Evolutionary conservation across 2,113 vertebrate species (phyloP).

Genomic region (Odontesthes bonariensis): DNA sequence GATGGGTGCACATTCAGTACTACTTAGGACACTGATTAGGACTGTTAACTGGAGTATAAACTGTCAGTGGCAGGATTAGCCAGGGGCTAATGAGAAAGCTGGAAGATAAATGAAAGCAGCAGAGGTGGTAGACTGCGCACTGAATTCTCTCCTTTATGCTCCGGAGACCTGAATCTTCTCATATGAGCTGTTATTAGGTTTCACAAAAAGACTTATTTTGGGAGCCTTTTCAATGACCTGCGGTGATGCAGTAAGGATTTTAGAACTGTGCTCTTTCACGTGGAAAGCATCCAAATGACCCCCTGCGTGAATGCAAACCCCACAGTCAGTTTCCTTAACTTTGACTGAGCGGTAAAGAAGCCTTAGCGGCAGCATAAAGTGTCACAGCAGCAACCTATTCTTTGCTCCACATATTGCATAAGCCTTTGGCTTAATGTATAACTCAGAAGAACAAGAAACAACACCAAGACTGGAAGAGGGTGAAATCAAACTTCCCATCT

Average conservation of each 20-base stretch:
- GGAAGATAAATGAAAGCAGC: conserved; percentile 37
- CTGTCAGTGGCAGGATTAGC: conserved; percentile 18
- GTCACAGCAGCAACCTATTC: conserved; percentile 13
- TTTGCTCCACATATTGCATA: conserved; percentile 42
- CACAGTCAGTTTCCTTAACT: neutral
- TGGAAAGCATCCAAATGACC: conserved; percentile 4
- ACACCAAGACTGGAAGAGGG: neutral
- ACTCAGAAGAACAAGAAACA: conserved; percentile 40
- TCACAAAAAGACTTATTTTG: conserved; percentile 34
- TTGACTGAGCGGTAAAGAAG: conserved; percentile 4
- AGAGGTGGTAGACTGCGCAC: conserved; percentile 21
- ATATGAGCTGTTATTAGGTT: conserved; percentile 16
- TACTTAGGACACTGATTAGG: conserved; percentile 29
- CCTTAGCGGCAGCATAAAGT: conserved; percentile 18
- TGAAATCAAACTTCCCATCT: neutral
- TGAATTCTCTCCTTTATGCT: conserved; percentile 27
- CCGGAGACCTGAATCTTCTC: conserved; percentile 3
- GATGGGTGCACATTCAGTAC: conserved; percentile 20
- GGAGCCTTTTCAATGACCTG: conserved; percentile 17
- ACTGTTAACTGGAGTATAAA: conserved; percentile 33
- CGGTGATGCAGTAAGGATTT: neutral
- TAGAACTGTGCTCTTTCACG: conserved; percentile 2
- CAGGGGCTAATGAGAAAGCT: conserved; percentile 49
- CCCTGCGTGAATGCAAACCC: conserved; percentile 12
- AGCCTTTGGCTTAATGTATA: conserved; percentile 65